phyloP scores from a whole-genome alignment of 2,888 invertebrate species.

The Amiota minor region DNA sequence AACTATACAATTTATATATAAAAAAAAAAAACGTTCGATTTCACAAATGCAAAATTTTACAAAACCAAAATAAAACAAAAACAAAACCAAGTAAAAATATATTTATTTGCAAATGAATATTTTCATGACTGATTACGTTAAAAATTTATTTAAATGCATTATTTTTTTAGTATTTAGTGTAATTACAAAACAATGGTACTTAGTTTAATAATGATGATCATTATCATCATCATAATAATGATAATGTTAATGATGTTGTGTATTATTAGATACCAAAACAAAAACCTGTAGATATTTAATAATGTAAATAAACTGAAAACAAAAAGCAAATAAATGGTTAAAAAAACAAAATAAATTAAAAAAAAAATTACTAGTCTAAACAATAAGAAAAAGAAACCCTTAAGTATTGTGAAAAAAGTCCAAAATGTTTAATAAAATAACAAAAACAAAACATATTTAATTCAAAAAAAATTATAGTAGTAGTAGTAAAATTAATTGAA shows the following conservation, averaged over 20 bases:
- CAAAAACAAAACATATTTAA: too few relatives aligned
- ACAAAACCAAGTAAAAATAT: neutral
- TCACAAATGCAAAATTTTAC: too few relatives aligned
- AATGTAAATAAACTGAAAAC: neutral
- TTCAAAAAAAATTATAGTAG: too few relatives aligned
- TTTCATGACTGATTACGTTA: conserved; percentile 40
- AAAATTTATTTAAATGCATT: conserved; percentile 24
- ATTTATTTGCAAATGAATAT: conserved; percentile 31
- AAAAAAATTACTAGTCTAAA: conserved; percentile 32
- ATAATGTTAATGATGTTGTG: neutral
- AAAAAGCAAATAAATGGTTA: conserved; percentile 40
- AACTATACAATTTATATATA: too few relatives aligned
- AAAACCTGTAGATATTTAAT: conserved; percentile 13
- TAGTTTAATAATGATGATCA: neutral
- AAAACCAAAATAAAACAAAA: neutral
- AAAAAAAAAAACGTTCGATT: too few relatives aligned
- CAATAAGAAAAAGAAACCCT: too few relatives aligned
- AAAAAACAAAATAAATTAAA: conserved; percentile 22
- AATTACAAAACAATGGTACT: neutral
- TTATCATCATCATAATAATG: too few relatives aligned
- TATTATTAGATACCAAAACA: conserved; percentile 8
- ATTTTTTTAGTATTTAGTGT: conserved; percentile 12
- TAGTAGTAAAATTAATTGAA: too few relatives aligned
- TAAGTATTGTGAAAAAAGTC: too few relatives aligned
- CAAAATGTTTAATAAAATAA: too few relatives aligned